Evolutionary conservation across 2,113 vertebrate species (phyloP).

Genomic region (Myotis brandtii): DNA sequence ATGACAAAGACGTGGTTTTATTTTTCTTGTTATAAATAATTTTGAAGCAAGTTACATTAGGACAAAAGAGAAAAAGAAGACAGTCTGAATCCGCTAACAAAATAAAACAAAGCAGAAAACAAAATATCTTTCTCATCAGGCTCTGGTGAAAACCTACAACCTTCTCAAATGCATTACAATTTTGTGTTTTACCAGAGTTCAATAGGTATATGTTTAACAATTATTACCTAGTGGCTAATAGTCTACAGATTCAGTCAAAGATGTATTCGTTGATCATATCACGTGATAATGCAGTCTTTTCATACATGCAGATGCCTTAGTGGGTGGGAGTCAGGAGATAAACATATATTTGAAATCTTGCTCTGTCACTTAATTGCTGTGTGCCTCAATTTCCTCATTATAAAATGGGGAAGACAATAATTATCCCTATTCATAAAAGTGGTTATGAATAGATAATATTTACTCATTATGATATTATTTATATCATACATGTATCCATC

Average conservation of each 20-base stretch:
- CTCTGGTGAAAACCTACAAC: neutral
- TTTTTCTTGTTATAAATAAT: slow-evolving; percentile 33
- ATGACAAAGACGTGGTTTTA: neutral
- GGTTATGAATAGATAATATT: neutral
- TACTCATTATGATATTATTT: neutral
- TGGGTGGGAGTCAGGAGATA: neutral
- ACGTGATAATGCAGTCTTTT: neutral
- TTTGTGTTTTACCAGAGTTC: slow-evolving; percentile 39
- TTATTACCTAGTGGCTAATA: slow-evolving; percentile 24
- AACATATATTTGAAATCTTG: neutral
- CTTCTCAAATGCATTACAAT: neutral
- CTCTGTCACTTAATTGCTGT: neutral
- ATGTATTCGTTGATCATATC: neutral
- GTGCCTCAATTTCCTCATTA: slow-evolving; percentile 3
- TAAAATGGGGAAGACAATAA: neutral
- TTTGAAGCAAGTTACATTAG: neutral
- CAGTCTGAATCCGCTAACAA: neutral
- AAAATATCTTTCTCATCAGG: neutral
- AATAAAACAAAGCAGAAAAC: slow-evolving; percentile 32
- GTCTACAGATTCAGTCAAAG: neutral
- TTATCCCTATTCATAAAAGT: neutral
- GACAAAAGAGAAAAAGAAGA: slow-evolving; percentile 33
- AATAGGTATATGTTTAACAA: neutral
- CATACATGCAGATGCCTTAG: neutral
- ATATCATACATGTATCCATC: neutral